phyloP scores from a whole-genome alignment of 1,140 invertebrate genomes.

The Vanessa tameamea region DNA sequence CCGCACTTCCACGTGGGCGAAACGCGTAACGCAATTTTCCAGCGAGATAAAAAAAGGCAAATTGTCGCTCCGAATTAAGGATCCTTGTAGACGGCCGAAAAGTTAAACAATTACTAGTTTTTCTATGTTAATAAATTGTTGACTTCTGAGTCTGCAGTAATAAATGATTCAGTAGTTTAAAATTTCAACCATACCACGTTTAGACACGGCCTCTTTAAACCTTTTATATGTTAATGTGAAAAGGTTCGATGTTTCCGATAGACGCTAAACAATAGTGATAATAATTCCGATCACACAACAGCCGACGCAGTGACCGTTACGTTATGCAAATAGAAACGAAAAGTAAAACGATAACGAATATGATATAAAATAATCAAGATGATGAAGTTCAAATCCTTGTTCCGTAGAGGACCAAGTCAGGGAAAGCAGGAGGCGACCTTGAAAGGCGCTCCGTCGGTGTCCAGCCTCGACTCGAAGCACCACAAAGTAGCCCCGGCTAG shows the following conservation, averaged over 20 bases:
- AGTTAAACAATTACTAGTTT: too few relatives aligned
- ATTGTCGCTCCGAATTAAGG: too few relatives aligned
- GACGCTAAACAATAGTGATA: slow-evolving; percentile 38
- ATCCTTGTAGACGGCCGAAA: too few relatives aligned
- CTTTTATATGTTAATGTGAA: slow-evolving; percentile 33
- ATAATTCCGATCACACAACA: slow-evolving; percentile 60
- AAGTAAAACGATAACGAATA: slow-evolving; percentile 69
- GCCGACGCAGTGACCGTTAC: slow-evolving; percentile 48
- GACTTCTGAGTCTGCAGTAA: too few relatives aligned
- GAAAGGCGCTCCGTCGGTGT: slow-evolving; percentile 78
- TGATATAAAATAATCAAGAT: slow-evolving; percentile 81
- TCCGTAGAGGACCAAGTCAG: slow-evolving; percentile 86
- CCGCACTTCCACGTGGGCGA: background rate
- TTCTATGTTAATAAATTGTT: too few relatives aligned
- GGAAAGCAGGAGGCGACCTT: slow-evolving; percentile 71
- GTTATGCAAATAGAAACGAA: slow-evolving; percentile 55
- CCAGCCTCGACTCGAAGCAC: slow-evolving; percentile 80
- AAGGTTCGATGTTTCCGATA: slow-evolving; percentile 18
- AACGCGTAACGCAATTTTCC: background rate
- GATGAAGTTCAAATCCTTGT: slow-evolving; percentile 91
- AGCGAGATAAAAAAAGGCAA: background rate
- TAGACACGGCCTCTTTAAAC: slow-evolving; percentile 26
- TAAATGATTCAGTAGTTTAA: too few relatives aligned
- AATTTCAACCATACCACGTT: slow-evolving; percentile 17
- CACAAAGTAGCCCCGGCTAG: slow-evolving; percentile 80